A percentile compares a stretch with the other conserved stretches of the same genome.
Evolutionary conservation across 1,140 invertebrate species (phyloP).

Genomic region (Drosophila ambigua): DNA sequence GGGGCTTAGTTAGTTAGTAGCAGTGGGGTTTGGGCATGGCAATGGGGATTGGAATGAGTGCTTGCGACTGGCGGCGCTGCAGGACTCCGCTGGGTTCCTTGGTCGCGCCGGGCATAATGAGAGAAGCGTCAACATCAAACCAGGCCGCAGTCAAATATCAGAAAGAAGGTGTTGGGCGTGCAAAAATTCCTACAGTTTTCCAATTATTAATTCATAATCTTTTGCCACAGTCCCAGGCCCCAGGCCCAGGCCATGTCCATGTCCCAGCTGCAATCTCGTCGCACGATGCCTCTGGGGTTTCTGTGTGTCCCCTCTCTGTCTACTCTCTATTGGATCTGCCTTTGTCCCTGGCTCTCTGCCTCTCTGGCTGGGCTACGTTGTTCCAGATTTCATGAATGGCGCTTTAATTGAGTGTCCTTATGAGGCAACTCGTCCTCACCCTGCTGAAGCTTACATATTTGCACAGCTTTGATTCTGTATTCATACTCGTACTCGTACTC

Average conservation of each 20-base stretch:
- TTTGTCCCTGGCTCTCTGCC: no score
- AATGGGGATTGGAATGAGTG: background rate
- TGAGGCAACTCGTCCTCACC: conserved; percentile 8
- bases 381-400: conserved; percentile 63
- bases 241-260: background rate
- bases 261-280: background rate
- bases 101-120: conserved; percentile 60
- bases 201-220: conserved; percentile 79
- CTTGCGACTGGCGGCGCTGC: background rate
- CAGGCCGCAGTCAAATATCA: conserved; percentile 20
- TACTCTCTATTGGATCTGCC: no score
- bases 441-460: conserved; percentile 49
- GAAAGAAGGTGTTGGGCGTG: conserved; percentile 44
- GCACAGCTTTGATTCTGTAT: conserved; percentile 67
- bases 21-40: background rate
- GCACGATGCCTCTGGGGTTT: no score
- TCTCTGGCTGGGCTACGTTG: conserved; percentile 15
- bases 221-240: conserved; percentile 16
- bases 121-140: conserved; percentile 58
- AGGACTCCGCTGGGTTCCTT: background rate
- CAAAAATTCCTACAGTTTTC: conserved; percentile 72
- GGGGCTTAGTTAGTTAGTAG: no score
- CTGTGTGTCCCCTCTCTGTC: no score
- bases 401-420: conserved; percentile 71
- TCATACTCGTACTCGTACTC: conserved; percentile 25